These are phyloP conservation scores for Lepus americanus DNA, from an alignment of 2,113 vertebrate genomes.

Conservation along the genomic window DNA sequence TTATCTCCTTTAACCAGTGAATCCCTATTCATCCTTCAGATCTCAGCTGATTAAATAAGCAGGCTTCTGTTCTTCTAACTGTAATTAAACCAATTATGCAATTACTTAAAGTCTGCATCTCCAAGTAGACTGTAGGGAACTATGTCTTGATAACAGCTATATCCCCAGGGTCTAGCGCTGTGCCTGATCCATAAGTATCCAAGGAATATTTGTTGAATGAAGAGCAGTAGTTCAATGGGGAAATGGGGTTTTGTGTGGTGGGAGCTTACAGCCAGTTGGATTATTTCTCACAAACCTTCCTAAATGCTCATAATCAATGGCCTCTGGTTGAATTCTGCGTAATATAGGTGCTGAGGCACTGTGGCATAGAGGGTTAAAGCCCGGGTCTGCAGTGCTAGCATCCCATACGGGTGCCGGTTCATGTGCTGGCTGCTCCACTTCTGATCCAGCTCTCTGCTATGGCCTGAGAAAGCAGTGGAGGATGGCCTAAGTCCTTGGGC, in stretches of 20 bases:
- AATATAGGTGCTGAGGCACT: background rate
- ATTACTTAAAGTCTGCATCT: slow-evolving; percentile 62
- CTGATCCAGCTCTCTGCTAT: too few species aligned
- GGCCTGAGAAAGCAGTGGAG: too few species aligned
- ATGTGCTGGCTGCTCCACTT: too few species aligned
- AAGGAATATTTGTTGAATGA: slow-evolving; percentile 44
- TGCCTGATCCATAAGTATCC: slow-evolving; percentile 25
- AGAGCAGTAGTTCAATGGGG: background rate
- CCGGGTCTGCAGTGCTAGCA: too few species aligned
- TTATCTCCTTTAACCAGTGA: slow-evolving; percentile 65
- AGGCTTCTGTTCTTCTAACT: slow-evolving; percentile 48
- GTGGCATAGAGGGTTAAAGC: too few species aligned
- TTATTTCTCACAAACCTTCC: slow-evolving; percentile 10
- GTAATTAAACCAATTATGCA: slow-evolving; percentile 74
- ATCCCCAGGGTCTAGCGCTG: slow-evolving; percentile 46
- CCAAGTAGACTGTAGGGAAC: slow-evolving; percentile 47
- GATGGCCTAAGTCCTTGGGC: too few species aligned
- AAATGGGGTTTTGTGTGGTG: background rate
- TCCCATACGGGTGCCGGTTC: too few species aligned
- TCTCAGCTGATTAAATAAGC: slow-evolving; percentile 58
- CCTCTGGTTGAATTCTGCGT: background rate
- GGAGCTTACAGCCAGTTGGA: background rate
- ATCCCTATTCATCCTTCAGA: slow-evolving; percentile 55
- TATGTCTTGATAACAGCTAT: slow-evolving; percentile 19
- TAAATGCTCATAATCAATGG: slow-evolving; percentile 8